Base-by-base conservation (phyloP, 1,140 invertebrate species). In the Planococcus citri region DNA sequence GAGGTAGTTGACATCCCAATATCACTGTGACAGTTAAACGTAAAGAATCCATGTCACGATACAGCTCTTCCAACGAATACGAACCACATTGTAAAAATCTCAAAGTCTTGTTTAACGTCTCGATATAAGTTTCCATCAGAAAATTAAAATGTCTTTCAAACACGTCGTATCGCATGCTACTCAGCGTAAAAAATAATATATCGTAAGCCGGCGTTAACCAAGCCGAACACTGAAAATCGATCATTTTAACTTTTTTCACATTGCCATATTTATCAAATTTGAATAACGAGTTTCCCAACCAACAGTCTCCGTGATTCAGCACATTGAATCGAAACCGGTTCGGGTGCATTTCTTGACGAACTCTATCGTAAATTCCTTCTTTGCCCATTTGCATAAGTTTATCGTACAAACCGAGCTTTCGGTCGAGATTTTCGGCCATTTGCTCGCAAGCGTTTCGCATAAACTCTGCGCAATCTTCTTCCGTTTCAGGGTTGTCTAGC, bases 281-380 rank as follows among this genome's bases (percentile, higher is more conserved):
- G 74, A 88, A 88, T 0, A 88, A 74, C 72, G 89, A 83, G 76
- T 89, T 89, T 72, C 88, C 88, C 0, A 86, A 87, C 87, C 87
- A 88, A 74, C 86, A 88, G 71, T 89, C 87, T 0, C 88, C 88
- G 72, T 89, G 88, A 70, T 84, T 84, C 70, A 89, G 85, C 3
- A 87, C 85, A 0, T 85, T 84, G 21, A 88, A 75, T 0, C 84
- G 82, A 21, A 64, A 64, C 2, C 17, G 10, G 10, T 64, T 17
- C 3, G 21, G 24, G 24, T 17, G 41, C 41, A 20, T 3, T 51
- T 51, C 41, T 51, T 51, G 41, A 51, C 29, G 29, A 12, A 33
- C 12, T 33, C 12, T 12, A 12, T 33, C 4, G 12, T 33, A 12
- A 33, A n/a, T n/a, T n/a, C n/a, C n/a, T n/a, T n/a, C n/a, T n/a